Evolutionary conservation across 2,888 invertebrate genomes (phyloP), one percentile per base, ranked within the genome.

Genomic region (Mongoloraphidia duomilia): DNA sequence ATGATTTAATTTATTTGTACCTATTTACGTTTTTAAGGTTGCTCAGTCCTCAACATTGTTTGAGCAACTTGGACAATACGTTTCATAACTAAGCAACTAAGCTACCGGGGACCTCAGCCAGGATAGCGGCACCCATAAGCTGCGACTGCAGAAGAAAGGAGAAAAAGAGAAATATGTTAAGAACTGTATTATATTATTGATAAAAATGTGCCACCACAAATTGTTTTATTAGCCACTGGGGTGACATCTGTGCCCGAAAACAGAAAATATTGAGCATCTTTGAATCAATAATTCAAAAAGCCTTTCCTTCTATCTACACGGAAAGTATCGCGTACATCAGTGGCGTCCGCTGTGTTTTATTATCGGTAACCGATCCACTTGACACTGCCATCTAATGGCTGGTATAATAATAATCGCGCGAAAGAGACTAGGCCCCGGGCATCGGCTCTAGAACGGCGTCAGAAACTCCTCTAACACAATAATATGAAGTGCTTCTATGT

Each of bases 201-300:
- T 48, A 48, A 48, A 48, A 48, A 48, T 48, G 48, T 48, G 48
- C 42, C 48, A 43, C 43, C 40, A 37, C 48, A 48, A 48, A 48
- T 48, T 48, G 48, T 43, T 48, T 48, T 48, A 48, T 48, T 48
- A 48, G 36, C 42, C 48, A 48, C 48, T 17, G 17, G 42, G 48
- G 48, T 48, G 48, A 48, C 48, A 48, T 48, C 48, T 48, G 36
- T 34, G 41, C 26, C 34, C 17, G 48, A 42, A 37, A 48, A 42
- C 48, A 48, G 48, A 48, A 48, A 48, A 48, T 48, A 48, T 48
- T 48, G 42, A 48, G 48, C 43, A 41, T 40, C 14, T 42, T 43
- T 48, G 38, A 48, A 48, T 48, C 48, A 48, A 48, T 48, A 48
- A 48, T 48, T 48, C 48, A 48, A 39, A 48, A 35, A 35, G 26